Conservation (phyloP, 92 coral and sea anemone genomes). For the Blastomussa wellsi region DNA sequence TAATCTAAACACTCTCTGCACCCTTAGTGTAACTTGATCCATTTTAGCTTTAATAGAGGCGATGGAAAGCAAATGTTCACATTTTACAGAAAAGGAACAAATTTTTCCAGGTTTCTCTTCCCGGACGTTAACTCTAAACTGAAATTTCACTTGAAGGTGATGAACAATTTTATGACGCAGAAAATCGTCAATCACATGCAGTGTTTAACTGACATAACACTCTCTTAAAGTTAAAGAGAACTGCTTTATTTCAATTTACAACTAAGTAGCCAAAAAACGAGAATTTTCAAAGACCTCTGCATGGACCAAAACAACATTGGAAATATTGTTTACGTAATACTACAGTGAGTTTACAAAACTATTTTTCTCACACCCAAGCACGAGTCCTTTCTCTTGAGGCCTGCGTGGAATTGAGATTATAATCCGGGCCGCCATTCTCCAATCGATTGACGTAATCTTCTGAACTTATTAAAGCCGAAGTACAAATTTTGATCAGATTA, state of each 20-base stretch:
- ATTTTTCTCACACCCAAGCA: neutral
- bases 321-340: neutral
- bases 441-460: neutral
- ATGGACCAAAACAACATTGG: neutral
- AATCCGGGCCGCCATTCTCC: neutral
- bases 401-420: neutral
- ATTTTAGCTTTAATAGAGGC: neutral
- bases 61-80: neutral
- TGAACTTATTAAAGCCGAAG: neutral
- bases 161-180: neutral
- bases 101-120: neutral
- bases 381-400: neutral
- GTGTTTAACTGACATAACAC: neutral
- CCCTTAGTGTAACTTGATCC: constrained; percentile 12
- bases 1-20: neutral
- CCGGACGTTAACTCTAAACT: neutral
- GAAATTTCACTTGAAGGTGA: neutral
- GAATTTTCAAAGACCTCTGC: neutral
- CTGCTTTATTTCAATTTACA: neutral
- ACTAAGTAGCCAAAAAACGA: neutral
- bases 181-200: neutral
- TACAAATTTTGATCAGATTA: constrained; percentile 39
- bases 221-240: neutral
- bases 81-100: neutral
- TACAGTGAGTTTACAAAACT: neutral